Base-by-base conservation (phyloP, 2,113 vertebrate species). In the Diadophis punctatus region DNA sequence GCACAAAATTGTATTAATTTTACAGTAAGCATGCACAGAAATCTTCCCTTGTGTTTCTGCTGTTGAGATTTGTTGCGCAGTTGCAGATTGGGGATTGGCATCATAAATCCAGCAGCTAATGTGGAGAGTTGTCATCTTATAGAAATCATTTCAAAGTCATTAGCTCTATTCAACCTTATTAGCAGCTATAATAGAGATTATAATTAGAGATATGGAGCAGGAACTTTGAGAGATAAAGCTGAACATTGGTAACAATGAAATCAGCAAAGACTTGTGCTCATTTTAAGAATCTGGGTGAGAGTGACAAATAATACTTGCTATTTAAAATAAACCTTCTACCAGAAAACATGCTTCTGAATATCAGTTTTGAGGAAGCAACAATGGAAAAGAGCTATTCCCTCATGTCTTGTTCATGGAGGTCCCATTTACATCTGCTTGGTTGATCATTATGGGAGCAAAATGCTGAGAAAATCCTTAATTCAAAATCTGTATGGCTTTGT, bases 191-290 rank as follows among this genome's bases (percentile, higher is more conserved):
- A 85, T 91, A 55, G 84, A 85, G 51, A 91, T 91, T 85, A 14
- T 18, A 91, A 91, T 91, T 91, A 91, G 51, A 91, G 90, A 91
- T 91, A 46, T 55, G 74, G 63, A 91, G 12, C 74, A 91, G 51
- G 12, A 84, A 91, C 49, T 53, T 91, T 46, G 34, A 46, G 58
- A 91, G 74, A 91, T 84, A 85, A 91, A 39, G 68, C 27, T 27
- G 55, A 55, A 55, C 68, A 91, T 14, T 85, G 74, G 30, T 55
- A 85, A 85, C 48, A 80, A 39, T 14, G 25, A 74, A 14, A 43
- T 30, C 27, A 46, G 34, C 49, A 56, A 85, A 91, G 14, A 16
- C 22, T 46, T 55, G 23, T 55, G 63, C 22, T 84, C 14, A 46
- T 27, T 30, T 46, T 55, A n/a, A 90, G 22, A 90, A 85, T 55